Evolutionary conservation across 2,113 vertebrate genomes (phyloP).

Genomic region (Tonatia bakeri): DNA sequence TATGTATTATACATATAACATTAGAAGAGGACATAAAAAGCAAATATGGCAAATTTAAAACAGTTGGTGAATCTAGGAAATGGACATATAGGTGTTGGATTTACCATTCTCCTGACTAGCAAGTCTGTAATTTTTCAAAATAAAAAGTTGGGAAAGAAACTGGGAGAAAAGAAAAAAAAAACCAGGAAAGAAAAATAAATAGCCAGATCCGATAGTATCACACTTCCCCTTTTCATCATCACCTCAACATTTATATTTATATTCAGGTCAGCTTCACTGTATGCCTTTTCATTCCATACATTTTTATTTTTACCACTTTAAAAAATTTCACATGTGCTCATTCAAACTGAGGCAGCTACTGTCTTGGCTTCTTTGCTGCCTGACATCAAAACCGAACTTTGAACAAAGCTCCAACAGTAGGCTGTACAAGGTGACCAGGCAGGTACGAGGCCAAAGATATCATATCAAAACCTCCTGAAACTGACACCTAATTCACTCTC

Average conservation of each 20-base stretch:
- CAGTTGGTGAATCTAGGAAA: neutral
- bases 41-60: neutral
- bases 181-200: neutral
- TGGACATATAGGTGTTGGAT: neutral
- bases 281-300: neutral
- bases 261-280: neutral
- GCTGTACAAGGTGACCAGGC: neutral
- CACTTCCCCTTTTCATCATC: neutral
- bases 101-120: neutral
- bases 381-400: slow-evolving; percentile 20
- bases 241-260: neutral
- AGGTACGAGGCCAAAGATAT: neutral
- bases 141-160: neutral
- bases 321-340: neutral
- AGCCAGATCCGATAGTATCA: neutral
- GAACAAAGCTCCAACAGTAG: slow-evolving; percentile 7
- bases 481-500: neutral
- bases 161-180: neutral
- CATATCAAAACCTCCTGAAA: neutral
- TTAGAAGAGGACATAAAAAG: neutral
- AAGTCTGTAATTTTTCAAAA: neutral
- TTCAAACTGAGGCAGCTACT: neutral
- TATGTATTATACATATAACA: neutral
- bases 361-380: neutral
- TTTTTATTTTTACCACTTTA: slow-evolving; percentile 10